Evolutionary conservation across 2,113 vertebrate species (phyloP).

Genomic region (Dromas ardeola): DNA sequence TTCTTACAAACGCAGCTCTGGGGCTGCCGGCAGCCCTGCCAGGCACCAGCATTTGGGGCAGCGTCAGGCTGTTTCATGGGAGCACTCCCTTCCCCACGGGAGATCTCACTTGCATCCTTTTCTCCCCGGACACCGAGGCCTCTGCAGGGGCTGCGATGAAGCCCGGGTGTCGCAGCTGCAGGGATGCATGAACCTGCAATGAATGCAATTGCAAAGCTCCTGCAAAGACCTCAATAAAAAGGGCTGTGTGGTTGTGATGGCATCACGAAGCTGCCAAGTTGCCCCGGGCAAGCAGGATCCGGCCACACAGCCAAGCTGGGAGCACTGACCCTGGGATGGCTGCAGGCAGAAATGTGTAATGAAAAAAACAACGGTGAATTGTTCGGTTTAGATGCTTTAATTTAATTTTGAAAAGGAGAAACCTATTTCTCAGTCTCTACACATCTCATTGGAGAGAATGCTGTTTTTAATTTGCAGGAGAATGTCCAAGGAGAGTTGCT

Average conservation of each 20-base stretch:
- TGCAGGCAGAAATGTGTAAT: background rate
- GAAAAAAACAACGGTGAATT: fast-evolving
- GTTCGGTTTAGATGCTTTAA: background rate
- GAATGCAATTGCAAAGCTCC: background rate
- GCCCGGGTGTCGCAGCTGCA: fast-evolving
- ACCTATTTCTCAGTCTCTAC: background rate
- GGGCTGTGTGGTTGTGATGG: background rate
- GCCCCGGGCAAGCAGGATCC: background rate
- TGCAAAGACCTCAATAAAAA: background rate
- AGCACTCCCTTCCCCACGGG: background rate
- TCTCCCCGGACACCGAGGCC: fast-evolving
- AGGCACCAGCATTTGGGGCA: background rate
- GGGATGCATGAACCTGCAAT: background rate
- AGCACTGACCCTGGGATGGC: background rate
- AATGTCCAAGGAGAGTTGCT: background rate
- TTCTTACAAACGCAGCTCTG: background rate
- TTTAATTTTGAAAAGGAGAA: background rate
- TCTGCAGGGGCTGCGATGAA: background rate
- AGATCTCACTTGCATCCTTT: background rate
- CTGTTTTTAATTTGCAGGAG: background rate
- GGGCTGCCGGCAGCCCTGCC: too few relatives aligned
- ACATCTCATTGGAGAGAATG: background rate
- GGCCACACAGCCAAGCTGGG: background rate
- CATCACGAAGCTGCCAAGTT: background rate
- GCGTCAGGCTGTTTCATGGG: fast-evolving